Evolutionary conservation across 2,888 invertebrate species (phyloP), one percentile per base, ranked within the genome.

Genomic region (Nudaria mundana): DNA sequence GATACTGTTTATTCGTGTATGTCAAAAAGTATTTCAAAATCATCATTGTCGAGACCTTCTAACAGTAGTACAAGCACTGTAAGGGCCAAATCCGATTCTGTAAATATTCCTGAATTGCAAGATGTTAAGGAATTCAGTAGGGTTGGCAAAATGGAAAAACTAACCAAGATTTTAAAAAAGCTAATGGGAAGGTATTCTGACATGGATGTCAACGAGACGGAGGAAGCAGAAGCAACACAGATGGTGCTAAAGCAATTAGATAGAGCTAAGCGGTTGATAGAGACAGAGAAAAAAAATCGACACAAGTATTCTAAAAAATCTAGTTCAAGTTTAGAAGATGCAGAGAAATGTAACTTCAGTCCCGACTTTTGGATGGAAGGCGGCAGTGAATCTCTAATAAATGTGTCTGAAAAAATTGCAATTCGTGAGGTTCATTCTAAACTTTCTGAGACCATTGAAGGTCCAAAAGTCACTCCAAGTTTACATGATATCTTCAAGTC

Each of bases 161-260:
- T 61, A 4, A 23, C 36, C 14, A 41, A 12, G 0, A 48, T 44
- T 10, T 48, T 51, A 8, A 63, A 54, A 24, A 52, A 49, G 34
- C 7, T 63, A 11, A 49, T 63, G 34, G 45, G 49, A 4, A 45
- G 38, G 25, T 35, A 45, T 26, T 49, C 43, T 13, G 52, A 43
- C 11, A 28, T 41, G 29, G 51, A 45, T 25, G 5, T 37, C 3
- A 24, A 7, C n/a, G 24, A 4, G 5, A 16, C 23, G 14, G 28
- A 30, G 15, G 54, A 63, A 22, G 56, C 62, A 20, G 56, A 44
- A 42, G 52, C 63, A 8, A 65, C 68, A 5, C 47, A 48, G 5
- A 52, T 48, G 8, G 40, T 65, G 2, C 41, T 65, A 8, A 44
- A 54, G 11, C 51, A 62, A 24, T 44, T 62, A 32, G 54, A 61